phyloP scores from a whole-genome alignment of 2,797 vertebrate genomes.

The Sebastiscus albofasciatus region DNA sequence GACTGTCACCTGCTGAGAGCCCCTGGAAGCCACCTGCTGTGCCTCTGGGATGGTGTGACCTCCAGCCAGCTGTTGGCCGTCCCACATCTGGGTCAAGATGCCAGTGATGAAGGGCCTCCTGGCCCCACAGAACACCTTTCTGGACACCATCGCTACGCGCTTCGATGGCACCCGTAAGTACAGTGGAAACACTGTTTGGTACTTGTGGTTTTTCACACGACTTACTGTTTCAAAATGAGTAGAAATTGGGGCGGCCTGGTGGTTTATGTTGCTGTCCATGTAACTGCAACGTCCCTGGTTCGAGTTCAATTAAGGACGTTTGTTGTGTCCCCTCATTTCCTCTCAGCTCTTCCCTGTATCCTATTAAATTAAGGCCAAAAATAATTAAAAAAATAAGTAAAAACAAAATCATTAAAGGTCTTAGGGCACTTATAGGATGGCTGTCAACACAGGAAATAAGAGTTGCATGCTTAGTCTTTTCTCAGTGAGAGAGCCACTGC shows the following conservation, averaged over 20 bases:
- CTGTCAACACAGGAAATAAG: not conserved
- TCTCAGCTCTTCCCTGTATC: not conserved
- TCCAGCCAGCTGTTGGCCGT: constrained; percentile 56
- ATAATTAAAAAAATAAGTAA: not conserved
- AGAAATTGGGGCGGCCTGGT: not conserved
- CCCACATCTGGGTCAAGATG: constrained; percentile 80
- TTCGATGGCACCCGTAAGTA: constrained; percentile 88
- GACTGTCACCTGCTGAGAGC: constrained; percentile 49
- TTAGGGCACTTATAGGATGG: not conserved
- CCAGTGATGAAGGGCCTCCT: constrained; percentile 88
- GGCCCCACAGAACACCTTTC: constrained; percentile 87
- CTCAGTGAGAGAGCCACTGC: not conserved
- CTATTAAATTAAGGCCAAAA: not conserved
- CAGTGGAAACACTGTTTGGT: not conserved
- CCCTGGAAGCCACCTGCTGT: constrained; percentile 40
- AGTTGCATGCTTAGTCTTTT: not conserved
- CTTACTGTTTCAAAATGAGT: not conserved
- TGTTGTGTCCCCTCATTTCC: not conserved
- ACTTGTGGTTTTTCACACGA: not conserved
- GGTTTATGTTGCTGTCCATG: not conserved
- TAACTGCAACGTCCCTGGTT: not conserved
- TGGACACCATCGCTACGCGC: constrained; percentile 86
- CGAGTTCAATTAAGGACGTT: not conserved
- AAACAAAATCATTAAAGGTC: not conserved
- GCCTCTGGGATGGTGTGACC: constrained; percentile 79